phyloP scores from a whole-genome alignment of 2,113 vertebrate species.

The Epinephelus moara region DNA sequence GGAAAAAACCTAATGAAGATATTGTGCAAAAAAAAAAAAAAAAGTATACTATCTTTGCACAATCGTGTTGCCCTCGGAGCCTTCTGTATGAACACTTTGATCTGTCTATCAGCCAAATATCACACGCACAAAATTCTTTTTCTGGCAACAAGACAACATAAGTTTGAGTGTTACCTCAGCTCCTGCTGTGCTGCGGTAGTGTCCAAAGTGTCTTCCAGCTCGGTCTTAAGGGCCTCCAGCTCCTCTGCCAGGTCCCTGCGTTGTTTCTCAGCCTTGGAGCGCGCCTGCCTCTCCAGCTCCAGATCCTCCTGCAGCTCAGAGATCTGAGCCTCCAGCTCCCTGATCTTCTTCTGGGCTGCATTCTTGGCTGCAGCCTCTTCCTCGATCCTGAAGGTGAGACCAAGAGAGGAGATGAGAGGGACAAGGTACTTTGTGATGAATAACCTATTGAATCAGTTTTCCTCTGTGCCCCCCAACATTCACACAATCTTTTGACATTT shows the following conservation, averaged over 20 bases:
- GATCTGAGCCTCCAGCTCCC: conserved; percentile 96
- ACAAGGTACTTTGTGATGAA: background rate
- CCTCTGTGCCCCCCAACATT: no score
- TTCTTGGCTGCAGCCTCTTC: conserved; percentile 95
- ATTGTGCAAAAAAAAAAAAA: no score
- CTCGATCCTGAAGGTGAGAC: conserved; percentile 87
- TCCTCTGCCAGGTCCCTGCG: conserved; percentile 95
- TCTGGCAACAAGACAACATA: background rate
- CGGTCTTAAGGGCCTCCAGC: conserved; percentile 95
- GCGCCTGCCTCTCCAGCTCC: conserved; percentile 90
- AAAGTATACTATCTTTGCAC: background rate
- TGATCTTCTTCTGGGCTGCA: conserved; percentile 92
- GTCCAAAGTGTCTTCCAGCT: conserved; percentile 95
- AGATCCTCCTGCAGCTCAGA: conserved; percentile 96
- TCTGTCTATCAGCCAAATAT: no score
- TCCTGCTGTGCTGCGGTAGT: conserved; percentile 96
- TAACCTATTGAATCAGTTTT: no score
- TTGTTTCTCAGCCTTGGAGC: conserved; percentile 93
- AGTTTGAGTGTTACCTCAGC: conserved; percentile 85
- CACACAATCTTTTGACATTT: background rate
- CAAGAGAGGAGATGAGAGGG: background rate
- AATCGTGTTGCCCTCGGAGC: background rate
- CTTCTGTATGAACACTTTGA: no score
- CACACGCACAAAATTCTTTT: no score
- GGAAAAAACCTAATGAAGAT: no score